Conservation (phyloP, 2,113 vertebrate species). For the Eudyptes chrysolophus region DNA sequence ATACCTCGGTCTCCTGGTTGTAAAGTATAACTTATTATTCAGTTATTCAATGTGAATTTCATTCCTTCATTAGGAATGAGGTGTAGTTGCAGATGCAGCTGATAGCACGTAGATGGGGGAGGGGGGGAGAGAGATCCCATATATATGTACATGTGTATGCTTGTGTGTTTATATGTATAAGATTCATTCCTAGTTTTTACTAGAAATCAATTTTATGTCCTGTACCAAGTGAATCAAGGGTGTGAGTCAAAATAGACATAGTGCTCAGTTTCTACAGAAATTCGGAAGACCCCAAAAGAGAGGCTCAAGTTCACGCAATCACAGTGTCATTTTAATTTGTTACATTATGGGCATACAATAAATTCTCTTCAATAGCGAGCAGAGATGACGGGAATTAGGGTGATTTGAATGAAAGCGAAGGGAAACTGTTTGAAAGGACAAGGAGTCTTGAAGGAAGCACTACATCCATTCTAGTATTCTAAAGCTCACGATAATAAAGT, state of each 20-base stretch:
- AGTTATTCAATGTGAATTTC: neutral
- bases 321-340: neutral
- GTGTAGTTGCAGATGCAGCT: neutral
- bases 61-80: neutral
- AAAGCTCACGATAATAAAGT: neutral
- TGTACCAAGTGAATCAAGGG: neutral
- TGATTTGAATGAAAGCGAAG: neutral
- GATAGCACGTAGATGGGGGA: neutral
- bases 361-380: neutral
- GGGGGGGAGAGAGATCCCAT: neutral
- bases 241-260: neutral
- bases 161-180: neutral
- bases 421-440: neutral
- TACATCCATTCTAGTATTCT: neutral
- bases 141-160: neutral
- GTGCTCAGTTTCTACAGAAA: neutral
- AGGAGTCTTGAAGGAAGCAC: neutral
- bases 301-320: neutral
- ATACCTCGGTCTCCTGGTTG: neutral
- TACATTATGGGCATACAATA: neutral
- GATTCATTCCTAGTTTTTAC: neutral
- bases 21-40: neutral
- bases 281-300: neutral
- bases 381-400: neutral
- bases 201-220: neutral